phyloP scores from a whole-genome alignment of 2,888 invertebrate genomes.

The Caenorhabditis macrosperma region DNA sequence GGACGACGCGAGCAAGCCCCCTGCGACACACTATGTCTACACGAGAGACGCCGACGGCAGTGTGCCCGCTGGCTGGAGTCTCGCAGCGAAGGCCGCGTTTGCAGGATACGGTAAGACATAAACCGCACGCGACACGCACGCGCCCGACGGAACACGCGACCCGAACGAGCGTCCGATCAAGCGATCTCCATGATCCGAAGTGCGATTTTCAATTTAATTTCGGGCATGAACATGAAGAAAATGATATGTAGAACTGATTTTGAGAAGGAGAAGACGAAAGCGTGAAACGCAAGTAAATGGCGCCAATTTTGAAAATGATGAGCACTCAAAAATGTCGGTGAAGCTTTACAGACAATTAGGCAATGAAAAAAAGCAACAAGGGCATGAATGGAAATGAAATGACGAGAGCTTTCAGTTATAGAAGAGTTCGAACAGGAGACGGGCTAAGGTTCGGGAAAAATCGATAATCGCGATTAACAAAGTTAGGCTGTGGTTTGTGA shows the following conservation, averaged over 20 bases:
- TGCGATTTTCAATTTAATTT: neutral
- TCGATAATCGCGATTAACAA: slow-evolving; percentile 24
- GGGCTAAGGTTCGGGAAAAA: slow-evolving; percentile 7
- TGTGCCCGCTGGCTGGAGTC: slow-evolving; percentile 35
- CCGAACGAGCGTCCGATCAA: neutral
- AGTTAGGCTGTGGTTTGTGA: neutral
- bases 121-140: slow-evolving; percentile 60
- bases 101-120: slow-evolving; percentile 41
- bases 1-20: slow-evolving; percentile 30
- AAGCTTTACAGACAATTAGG: neutral
- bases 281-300: neutral
- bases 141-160: slow-evolving; percentile 14
- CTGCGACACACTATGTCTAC: slow-evolving; percentile 4
- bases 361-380: neutral
- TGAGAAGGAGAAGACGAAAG: slow-evolving; percentile 1
- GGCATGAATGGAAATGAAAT: neutral
- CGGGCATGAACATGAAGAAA: slow-evolving; percentile 21
- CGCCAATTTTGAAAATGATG: neutral
- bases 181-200: neutral
- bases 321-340: neutral
- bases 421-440: neutral
- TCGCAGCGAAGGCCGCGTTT: slow-evolving; percentile 40
- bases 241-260: slow-evolving; percentile 8
- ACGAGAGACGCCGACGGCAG: slow-evolving; percentile 10
- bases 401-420: neutral